phyloP scores from a whole-genome alignment of 2,888 invertebrate genomes.

The Acanthosepion pharaonis region DNA sequence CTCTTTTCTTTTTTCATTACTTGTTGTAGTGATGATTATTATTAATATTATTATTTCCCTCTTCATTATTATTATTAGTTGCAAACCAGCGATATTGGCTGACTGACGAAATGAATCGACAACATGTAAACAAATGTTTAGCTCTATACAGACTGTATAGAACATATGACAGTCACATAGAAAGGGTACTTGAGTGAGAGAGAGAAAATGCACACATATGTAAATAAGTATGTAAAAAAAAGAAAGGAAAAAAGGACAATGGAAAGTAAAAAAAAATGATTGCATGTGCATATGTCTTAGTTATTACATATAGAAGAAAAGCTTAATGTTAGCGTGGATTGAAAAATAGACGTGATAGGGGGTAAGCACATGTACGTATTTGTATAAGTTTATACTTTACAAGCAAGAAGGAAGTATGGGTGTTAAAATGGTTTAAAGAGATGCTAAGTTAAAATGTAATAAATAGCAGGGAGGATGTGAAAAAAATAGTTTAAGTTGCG shows the following conservation, averaged over 20 bases:
- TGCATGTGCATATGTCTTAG: neutral
- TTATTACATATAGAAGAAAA: neutral
- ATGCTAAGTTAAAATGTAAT: neutral
- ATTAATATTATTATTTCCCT: neutral
- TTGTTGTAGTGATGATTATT: neutral
- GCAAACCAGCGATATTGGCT: neutral
- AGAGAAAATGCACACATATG: neutral
- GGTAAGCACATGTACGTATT: neutral
- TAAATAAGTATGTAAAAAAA: neutral
- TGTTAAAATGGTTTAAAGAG: neutral
- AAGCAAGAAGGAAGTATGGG: too few relatives aligned
- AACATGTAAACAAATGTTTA: conserved; percentile 42
- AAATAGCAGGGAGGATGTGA: neutral
- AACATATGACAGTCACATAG: neutral
- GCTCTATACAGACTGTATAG: neutral
- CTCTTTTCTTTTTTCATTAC: neutral
- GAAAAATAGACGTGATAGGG: neutral
- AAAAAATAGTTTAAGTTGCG: neutral
- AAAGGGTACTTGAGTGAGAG: neutral
- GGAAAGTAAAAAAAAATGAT: neutral
- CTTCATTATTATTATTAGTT: neutral
- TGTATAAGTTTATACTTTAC: neutral
- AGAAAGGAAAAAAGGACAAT: neutral
- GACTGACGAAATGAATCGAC: conserved; percentile 34
- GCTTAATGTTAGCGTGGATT: neutral